phyloP scores from a whole-genome alignment of 2,113 vertebrate genomes.

The Asarcornis scutulata region DNA sequence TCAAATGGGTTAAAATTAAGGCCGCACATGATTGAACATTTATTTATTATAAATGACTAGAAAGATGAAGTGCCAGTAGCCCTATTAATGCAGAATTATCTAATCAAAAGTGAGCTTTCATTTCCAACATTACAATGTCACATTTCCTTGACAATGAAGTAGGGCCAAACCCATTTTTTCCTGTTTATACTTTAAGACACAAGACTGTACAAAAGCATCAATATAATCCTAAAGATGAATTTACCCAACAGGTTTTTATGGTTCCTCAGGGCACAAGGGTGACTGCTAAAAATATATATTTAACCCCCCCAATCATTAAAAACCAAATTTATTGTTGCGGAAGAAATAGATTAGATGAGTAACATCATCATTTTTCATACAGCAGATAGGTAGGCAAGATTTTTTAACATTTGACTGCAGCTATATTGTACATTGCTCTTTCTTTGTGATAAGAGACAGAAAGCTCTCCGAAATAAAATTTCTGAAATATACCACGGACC shows the following conservation, averaged over 20 bases:
- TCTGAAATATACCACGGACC: background rate
- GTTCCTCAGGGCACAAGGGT: background rate
- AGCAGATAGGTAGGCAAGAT: background rate
- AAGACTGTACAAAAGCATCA: no score
- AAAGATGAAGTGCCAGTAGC: background rate
- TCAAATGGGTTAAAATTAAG: background rate
- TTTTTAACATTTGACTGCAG: background rate
- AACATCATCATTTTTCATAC: background rate
- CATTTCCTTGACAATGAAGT: background rate
- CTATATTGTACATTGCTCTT: background rate
- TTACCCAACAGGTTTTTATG: background rate
- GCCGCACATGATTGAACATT: rapidly evolving
- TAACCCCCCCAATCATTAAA: background rate
- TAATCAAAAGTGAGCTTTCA: background rate
- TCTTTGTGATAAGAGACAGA: background rate
- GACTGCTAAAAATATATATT: background rate
- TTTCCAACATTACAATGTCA: background rate
- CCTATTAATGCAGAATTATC: background rate
- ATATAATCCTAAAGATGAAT: background rate
- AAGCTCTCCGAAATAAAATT: slow-evolving; percentile 13
- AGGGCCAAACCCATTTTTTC: background rate
- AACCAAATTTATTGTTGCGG: background rate
- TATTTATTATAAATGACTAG: background rate
- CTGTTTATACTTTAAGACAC: background rate
- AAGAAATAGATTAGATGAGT: background rate